Evolutionary conservation across 2,113 vertebrate genomes (phyloP).

Genomic region (Scomber japonicus): DNA sequence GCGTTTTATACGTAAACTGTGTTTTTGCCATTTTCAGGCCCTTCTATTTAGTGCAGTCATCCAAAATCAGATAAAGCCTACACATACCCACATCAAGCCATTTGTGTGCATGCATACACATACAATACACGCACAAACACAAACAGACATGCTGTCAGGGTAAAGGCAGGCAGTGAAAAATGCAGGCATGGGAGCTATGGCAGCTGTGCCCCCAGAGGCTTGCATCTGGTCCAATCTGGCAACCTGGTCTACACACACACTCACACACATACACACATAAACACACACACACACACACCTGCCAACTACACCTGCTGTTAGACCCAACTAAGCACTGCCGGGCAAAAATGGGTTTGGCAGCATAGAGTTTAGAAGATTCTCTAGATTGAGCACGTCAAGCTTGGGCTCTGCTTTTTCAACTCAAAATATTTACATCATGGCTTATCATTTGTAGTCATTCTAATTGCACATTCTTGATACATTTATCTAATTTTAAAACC

Average conservation of each 20-base stretch:
- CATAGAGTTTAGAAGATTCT: constrained; percentile 36
- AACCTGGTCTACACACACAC: constrained; percentile 75
- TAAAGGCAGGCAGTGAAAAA: constrained; percentile 65
- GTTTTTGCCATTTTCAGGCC: neutral
- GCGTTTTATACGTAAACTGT: neutral
- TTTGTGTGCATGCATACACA: neutral
- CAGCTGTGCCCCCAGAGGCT: constrained; percentile 91
- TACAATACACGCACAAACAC: constrained; percentile 22
- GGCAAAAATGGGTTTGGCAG: constrained; percentile 58
- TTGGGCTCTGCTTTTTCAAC: constrained; percentile 23
- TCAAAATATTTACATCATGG: constrained; percentile 27
- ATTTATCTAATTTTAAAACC: neutral
- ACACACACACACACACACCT: constrained; percentile 49
- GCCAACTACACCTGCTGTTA: constrained; percentile 80
- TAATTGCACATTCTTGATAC: constrained; percentile 10
- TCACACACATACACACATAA: constrained; percentile 17
- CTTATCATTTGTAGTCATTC: constrained; percentile 13
- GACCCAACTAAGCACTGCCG: constrained; percentile 70
- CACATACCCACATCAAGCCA: neutral
- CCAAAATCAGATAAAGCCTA: constrained; percentile 29
- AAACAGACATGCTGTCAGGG: constrained; percentile 50
- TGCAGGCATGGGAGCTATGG: constrained; percentile 76
- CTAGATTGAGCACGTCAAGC: constrained; percentile 12
- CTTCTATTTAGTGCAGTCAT: constrained; percentile 20
- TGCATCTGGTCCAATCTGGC: constrained; percentile 92